Conservation (phyloP, 2,888 invertebrate species). For the Branchipolynoe longqiensis region DNA sequence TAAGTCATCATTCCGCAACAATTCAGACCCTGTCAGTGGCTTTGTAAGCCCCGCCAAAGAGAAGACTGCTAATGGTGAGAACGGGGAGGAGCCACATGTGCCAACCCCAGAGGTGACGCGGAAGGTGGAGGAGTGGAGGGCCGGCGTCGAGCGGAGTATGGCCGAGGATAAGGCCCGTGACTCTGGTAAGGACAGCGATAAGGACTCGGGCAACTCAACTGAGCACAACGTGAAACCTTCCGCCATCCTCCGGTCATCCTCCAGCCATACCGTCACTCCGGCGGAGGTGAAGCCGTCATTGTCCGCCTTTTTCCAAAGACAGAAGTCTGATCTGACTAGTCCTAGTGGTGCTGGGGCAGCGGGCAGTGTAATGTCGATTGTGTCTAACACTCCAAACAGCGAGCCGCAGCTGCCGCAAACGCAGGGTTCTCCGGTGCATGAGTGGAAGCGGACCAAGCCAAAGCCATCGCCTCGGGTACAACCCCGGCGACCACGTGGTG, state of each 20-base stretch:
- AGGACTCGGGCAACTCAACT: slow-evolving; percentile 61
- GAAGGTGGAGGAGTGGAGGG: slow-evolving; percentile 70
- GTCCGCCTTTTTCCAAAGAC: slow-evolving; percentile 73
- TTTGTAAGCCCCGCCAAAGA: slow-evolving; percentile 16
- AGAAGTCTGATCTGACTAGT: slow-evolving; percentile 78
- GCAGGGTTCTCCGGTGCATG: slow-evolving; percentile 57
- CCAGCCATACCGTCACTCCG: slow-evolving; percentile 74
- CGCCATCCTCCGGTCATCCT: slow-evolving; percentile 79
- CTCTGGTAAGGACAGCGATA: slow-evolving; percentile 20
- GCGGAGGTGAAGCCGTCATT: slow-evolving; percentile 71
- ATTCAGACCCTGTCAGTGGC: not conserved
- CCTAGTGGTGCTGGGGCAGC: not conserved
- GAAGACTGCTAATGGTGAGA: not conserved
- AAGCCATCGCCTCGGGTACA: slow-evolving; percentile 62
- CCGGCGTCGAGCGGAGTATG: slow-evolving; percentile 65
- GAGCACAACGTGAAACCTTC: slow-evolving; percentile 79
- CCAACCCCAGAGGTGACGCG: slow-evolving; percentile 67
- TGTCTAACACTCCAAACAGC: not conserved
- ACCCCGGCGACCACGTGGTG: not conserved
- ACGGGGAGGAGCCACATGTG: slow-evolving; percentile 44
- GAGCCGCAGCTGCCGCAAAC: not conserved
- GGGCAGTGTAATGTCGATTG: not conserved
- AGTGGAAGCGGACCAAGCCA: slow-evolving; percentile 62
- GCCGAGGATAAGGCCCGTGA: slow-evolving; percentile 49
- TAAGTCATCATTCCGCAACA: not conserved